A percentile compares a stretch with the other conserved stretches of the same genome.
phyloP scores from a whole-genome alignment of 1,140 invertebrate species.

The Ceratina japonica region DNA sequence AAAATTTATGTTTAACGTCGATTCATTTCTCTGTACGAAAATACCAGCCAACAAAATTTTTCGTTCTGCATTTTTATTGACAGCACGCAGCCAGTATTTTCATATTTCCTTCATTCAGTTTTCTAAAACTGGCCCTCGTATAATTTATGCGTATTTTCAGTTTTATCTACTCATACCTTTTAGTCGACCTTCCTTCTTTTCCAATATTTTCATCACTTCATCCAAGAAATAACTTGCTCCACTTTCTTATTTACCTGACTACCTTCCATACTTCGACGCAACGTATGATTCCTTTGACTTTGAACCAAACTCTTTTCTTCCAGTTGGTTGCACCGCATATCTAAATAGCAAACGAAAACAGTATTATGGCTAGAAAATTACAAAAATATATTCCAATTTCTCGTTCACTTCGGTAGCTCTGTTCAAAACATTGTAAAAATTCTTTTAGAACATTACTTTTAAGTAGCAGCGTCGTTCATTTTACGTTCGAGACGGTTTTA shows the following conservation, averaged over 20 bases:
- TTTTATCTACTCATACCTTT: neutral
- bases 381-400: neutral
- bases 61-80: neutral
- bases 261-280: too few species aligned
- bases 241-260: neutral
- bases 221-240: neutral
- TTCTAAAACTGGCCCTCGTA: neutral
- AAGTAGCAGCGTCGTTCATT: too few species aligned
- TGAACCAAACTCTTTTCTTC: too few species aligned
- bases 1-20: neutral
- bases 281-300: constrained; percentile 2
- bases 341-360: neutral
- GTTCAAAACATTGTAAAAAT: too few species aligned
- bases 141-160: neutral
- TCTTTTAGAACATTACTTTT: too few species aligned
- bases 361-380: constrained; percentile 3
- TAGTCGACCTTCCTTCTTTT: too few species aligned
- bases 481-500: neutral
- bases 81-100: too few species aligned
- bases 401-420: neutral
- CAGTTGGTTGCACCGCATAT: neutral
- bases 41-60: neutral
- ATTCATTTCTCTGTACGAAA: neutral
- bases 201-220: neutral
- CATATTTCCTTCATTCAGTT: neutral